Evolutionary conservation across 2,888 invertebrate species (phyloP), one percentile per base, ranked within the genome.

Genomic region (Volucella zonaria): DNA sequence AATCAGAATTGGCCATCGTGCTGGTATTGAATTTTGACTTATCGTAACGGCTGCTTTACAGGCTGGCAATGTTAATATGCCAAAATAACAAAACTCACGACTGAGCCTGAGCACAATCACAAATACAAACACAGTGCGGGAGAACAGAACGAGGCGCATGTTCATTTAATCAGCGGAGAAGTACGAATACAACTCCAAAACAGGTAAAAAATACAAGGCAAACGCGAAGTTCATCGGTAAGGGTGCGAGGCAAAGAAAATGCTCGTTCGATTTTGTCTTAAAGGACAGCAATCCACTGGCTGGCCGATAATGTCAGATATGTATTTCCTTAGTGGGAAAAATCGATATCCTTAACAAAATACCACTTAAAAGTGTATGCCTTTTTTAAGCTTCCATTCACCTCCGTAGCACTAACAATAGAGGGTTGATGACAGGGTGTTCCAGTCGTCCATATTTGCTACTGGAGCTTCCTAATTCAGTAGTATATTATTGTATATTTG

Each of bases 401-500:
- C 45, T 31, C 31, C 31, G 31, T 31, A 31, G 3, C 68, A 66
- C 52, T 23, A 40, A 18, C 15, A 54, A 31, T 15, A 66, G n/a
- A 14, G 58, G 52, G 64, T 58, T 40, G 51, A 45, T 31, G 45
- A 73, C 76, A 76, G 81, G 70, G 68, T 76, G 76, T 59, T 76
- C 51, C 47, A 75, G 54, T 64, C 68, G 43, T 51, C 38, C 38
- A 75, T 47, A 23, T 64, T 66, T 43, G 51, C 43, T 64, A 10
- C 40, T 14, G 3, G 15, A 40, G 8, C 58, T 61, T n/a, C 23
- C 54, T 10, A 38, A 38, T 18, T 40, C 56, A 59, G 71, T 75
- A 70, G 80, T 75, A 80, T 75, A 83, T 83, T 61, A n/a, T n/a
- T n/a, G n/a, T n/a, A 83, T 75, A 83, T 83, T 83, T 83, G 80